These are phyloP conservation scores for Desoria tigrina DNA, from an alignment of 2,888 invertebrate species.

Conservation along the genomic window DNA sequence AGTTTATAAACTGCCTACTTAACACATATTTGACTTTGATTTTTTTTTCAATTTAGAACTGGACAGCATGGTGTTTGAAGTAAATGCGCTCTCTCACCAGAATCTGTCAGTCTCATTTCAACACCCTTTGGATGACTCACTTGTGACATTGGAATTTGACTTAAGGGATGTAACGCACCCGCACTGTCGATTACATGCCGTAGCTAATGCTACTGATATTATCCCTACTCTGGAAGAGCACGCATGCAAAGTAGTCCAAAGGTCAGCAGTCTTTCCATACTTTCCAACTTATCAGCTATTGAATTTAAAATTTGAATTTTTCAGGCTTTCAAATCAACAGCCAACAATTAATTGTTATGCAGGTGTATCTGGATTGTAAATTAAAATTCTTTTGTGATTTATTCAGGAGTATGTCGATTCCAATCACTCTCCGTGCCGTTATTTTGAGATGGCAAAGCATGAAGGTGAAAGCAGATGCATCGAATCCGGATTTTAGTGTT, in stretches of 20 bases:
- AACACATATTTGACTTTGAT: conserved; percentile 11
- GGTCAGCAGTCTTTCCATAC: conserved; percentile 57
- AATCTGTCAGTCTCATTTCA: conserved; percentile 88
- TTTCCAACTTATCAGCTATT: conserved; percentile 10
- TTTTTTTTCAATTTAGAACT: conserved; percentile 62
- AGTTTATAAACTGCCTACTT: not conserved
- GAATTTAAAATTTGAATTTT: not conserved
- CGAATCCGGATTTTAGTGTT: conserved; percentile 47
- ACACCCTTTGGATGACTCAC: conserved; percentile 86
- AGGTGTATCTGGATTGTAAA: too few species aligned
- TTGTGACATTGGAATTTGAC: conserved; percentile 89
- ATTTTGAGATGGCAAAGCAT: conserved; percentile 84
- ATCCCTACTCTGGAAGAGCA: conserved; percentile 53
- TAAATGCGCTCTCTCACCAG: conserved; percentile 84
- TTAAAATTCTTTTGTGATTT: conserved; percentile 35
- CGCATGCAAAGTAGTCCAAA: conserved; percentile 71
- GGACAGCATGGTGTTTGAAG: conserved; percentile 86
- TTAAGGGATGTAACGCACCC: conserved; percentile 77
- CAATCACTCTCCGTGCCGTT: conserved; percentile 82
- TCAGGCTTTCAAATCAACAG: conserved; percentile 1
- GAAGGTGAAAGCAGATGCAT: conserved; percentile 57
- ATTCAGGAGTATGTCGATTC: conserved; percentile 79
- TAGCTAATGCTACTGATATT: conserved; percentile 48
- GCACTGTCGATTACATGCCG: conserved; percentile 71
- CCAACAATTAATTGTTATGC: conserved; percentile 2